phyloP scores from a whole-genome alignment of 2,888 invertebrate genomes.

The Melanostoma scalare region DNA sequence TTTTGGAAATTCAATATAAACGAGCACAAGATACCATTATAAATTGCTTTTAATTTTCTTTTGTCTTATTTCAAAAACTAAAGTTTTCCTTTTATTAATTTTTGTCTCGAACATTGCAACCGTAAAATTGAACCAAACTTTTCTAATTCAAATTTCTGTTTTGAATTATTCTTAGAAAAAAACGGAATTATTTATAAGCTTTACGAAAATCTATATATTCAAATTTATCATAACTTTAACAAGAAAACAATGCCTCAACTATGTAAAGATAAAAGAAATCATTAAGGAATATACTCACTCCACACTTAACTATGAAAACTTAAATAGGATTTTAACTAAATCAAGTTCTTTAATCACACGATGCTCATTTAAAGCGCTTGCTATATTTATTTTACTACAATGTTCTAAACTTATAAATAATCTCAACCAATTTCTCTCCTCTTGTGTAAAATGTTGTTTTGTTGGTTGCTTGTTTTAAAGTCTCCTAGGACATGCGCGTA shows the following conservation, averaged over 20 bases:
- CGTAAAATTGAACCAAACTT: constrained; percentile 12
- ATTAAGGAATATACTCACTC: constrained; percentile 51
- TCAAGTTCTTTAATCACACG: constrained; percentile 42
- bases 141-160: neutral
- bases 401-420: neutral
- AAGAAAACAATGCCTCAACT: constrained; percentile 54
- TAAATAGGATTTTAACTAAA: constrained; percentile 52
- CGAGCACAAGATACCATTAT: constrained; percentile 52
- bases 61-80: neutral
- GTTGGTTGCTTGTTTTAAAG: constrained; percentile 9
- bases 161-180: neutral
- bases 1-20: constrained; percentile 30
- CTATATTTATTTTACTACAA: constrained; percentile 12
- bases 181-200: constrained; percentile 34
- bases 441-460: neutral
- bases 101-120: constrained; percentile 5
- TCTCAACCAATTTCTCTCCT: constrained; percentile 3
- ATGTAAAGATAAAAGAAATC: constrained; percentile 46
- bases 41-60: neutral
- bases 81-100: neutral
- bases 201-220: constrained; percentile 40
- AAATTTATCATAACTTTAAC: constrained; percentile 44
- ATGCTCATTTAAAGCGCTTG: constrained; percentile 39
- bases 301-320: constrained; percentile 55
- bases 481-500: constrained; percentile 20